Conservation (phyloP, 2,797 vertebrate species). For the Ctenopoma multispine region DNA sequence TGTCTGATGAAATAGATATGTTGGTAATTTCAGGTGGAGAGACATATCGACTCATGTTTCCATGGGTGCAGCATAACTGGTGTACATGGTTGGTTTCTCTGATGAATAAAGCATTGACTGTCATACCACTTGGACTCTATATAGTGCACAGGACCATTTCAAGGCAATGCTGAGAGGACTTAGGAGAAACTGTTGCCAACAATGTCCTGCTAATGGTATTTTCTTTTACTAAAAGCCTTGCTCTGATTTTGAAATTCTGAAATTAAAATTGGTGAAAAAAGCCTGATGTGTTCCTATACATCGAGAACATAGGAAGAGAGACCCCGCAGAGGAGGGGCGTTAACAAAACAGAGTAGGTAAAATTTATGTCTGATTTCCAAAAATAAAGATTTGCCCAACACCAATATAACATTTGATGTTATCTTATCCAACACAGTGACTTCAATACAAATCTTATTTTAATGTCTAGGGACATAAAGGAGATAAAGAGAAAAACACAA, state of each 20-base stretch:
- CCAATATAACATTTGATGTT: constrained; percentile 33
- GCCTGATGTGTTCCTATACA: constrained; percentile 41
- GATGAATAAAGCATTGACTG: constrained; percentile 65
- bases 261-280: constrained; percentile 28
- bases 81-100: constrained; percentile 45
- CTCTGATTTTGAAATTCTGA: constrained; percentile 20
- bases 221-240: constrained; percentile 37
- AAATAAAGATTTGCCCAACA: constrained; percentile 7
- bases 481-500: constrained; percentile 62
- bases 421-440: constrained; percentile 33
- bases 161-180: constrained; percentile 36
- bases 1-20: constrained; percentile 32
- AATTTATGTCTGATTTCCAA: constrained; percentile 31
- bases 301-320: constrained; percentile 34
- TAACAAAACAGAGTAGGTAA: constrained; percentile 34
- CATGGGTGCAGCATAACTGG: constrained; percentile 23
- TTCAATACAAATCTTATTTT: constrained; percentile 26
- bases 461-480: constrained; percentile 31
- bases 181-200: too few relatives aligned
- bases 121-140: constrained; percentile 49
- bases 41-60: constrained; percentile 45
- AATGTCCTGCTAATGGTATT: constrained; percentile 44
- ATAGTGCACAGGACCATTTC: constrained; percentile 41
- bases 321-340: constrained; percentile 28
- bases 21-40: constrained; percentile 31